Conservation (phyloP, 2,888 invertebrate species). For the Bugula neritina region DNA sequence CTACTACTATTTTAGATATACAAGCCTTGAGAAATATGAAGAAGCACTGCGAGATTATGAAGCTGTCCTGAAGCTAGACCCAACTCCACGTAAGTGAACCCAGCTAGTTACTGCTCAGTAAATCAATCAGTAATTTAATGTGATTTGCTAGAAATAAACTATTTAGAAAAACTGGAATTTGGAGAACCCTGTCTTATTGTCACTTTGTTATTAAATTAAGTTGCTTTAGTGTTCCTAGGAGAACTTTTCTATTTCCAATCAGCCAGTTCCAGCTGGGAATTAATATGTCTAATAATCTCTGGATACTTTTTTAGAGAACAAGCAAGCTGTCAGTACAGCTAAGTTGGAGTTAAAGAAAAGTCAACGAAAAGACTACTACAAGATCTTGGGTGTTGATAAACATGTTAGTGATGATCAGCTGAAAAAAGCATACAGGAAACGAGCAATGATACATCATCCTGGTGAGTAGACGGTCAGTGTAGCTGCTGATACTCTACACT, state of each 20-base stretch:
- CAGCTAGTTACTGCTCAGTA: background rate
- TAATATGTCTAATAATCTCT: too few relatives aligned
- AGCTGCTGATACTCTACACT: too few relatives aligned
- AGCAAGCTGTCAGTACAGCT: slow-evolving; percentile 75
- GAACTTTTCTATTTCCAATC: too few relatives aligned
- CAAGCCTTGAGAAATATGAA: slow-evolving; percentile 74
- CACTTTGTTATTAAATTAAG: too few relatives aligned
- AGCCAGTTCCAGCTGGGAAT: too few relatives aligned
- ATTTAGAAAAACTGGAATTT: too few relatives aligned
- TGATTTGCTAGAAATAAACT: too few relatives aligned
- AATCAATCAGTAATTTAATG: too few relatives aligned
- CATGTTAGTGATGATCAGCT: slow-evolving; percentile 83
- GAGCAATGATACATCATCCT: slow-evolving; percentile 84
- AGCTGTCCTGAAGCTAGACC: slow-evolving; percentile 71
- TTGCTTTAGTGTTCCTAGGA: too few relatives aligned
- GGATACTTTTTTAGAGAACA: slow-evolving; percentile 56
- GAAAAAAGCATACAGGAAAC: slow-evolving; percentile 86
- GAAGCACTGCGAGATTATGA: slow-evolving; percentile 89
- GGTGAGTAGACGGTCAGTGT: slow-evolving; percentile 54
- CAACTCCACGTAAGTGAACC: slow-evolving; percentile 46
- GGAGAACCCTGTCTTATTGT: too few relatives aligned
- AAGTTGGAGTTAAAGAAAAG: slow-evolving; percentile 82
- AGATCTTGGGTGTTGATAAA: slow-evolving; percentile 79
- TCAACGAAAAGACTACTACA: slow-evolving; percentile 92
- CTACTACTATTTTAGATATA: slow-evolving; percentile 58